Evolutionary conservation across 1,140 invertebrate genomes (phyloP), one percentile per base, ranked within the genome.

Genomic region (Heliothis virescens): DNA sequence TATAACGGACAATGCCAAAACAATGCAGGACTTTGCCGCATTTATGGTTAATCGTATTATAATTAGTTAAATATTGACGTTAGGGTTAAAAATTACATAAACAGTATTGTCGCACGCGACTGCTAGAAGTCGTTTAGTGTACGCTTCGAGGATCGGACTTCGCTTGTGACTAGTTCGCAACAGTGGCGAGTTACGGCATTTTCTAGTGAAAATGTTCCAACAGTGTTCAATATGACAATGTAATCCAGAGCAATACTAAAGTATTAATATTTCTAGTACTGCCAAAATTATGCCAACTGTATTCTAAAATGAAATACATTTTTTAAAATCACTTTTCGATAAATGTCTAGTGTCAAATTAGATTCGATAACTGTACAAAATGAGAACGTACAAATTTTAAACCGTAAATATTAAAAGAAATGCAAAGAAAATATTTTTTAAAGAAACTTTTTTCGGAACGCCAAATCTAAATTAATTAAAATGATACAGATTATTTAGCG

Each of bases 181-280:
- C 79, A 81, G 82, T 78, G 71, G 79, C 78, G 81, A 82, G 86
- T 80, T 84, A 84, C 84, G 83, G 67, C 83, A 76, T 86, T 84
- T 82, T 87, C 84, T 83, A 84, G 83, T 76, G 85, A 85, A 86
- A 87, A 89, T 83, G 87, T 86, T 87, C 85, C 82, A 87, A 85
- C 91, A 87, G 93, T 94, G 93, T 93, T 94, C 92, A 94, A 89
- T 84, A 90, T 89, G 92, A 94, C 93, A 93, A 94, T 94, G 93
- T 94, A 94, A 93, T 89, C 89, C 92, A 93, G 92, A 94, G 92
- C 92, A 93, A 94, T 94, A 94, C 91, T 94, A 94, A 93, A 92
- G 89, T 94, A 93, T 94, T 93, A 90, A 92, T 94, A 88, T 94
- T 86, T 94, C 91, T 94, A 93, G 92, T 93, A 92, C 92, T 94